Base-by-base conservation (phyloP, 2,888 invertebrate species). In the Eristalis pertinax region DNA sequence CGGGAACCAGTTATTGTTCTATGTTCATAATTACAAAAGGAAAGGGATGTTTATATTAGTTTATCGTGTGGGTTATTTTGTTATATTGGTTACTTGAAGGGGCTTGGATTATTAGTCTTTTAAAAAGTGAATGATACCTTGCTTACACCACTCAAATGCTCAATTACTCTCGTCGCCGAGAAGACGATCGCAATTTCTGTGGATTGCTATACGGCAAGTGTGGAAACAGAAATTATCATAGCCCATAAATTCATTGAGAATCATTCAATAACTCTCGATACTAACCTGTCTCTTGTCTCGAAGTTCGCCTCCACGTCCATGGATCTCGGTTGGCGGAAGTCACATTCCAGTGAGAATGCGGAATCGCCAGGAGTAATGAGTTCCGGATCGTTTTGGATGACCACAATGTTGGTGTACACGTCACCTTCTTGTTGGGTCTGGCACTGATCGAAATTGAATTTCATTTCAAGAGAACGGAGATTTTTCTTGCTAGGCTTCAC, bases 311-410 rank as follows among this genome's bases (percentile, higher is more conserved):
- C 94, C 64, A 95, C 94, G 22, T 94, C 93, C 29, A 94, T 89
- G 89, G 94, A 94, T 88, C 94, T 92, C 0, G 95, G 94, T 85
- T 94, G 93, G 50, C 94, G 93, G 90, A 95, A 95, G 91, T 95
- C 95, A 89, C 95, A 96, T 91, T 95, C 95, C 86, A 96, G 90
- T 15, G 94, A 94, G 90, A 96, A 95, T 50, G 95, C 95, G 4
- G 95, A 95, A 90, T 95, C 95, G 1, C 95, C 95, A 0, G 95
- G 95, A 89, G 95, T 95, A 83, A 95, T 94, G 19, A 95, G 91
- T 89, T 95, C 95, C 67, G 95, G 95, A 91, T 96, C 95, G 89
- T 95, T 95, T 91, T 96, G 95, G 68, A 96, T 93, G 3, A 96
- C 94, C 29, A 96, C 93, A 63, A 95, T 94, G 89, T 95, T 95